These are phyloP conservation scores for Megaptera novaeangliae DNA, from an alignment of 2,113 vertebrate species.

Conservation along the genomic window DNA sequence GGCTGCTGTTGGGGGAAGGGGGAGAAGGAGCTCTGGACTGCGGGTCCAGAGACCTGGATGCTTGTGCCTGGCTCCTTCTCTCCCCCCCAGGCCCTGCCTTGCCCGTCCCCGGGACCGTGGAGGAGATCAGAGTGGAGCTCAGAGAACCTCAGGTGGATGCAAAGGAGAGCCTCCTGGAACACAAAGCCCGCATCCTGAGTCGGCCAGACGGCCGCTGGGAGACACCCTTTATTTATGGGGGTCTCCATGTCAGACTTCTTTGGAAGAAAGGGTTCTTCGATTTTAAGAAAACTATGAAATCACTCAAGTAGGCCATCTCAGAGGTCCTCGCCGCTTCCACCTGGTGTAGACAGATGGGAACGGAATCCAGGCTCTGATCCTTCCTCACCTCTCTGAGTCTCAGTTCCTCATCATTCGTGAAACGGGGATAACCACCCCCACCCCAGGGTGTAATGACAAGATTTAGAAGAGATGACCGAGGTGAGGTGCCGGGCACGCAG, in stretches of 20 bases:
- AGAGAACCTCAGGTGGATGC: no score
- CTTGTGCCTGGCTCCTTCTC: rapidly evolving
- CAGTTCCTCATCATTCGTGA: not conserved
- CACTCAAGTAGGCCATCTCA: rapidly evolving
- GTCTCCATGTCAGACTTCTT: not conserved
- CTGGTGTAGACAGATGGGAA: not conserved
- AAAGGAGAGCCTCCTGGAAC: rapidly evolving
- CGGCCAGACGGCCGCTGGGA: rapidly evolving
- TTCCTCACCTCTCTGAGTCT: not conserved
- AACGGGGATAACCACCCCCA: rapidly evolving
- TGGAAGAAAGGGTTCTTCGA: rapidly evolving
- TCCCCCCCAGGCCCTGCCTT: not conserved
- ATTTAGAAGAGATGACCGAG: rapidly evolving
- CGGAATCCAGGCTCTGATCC: not conserved
- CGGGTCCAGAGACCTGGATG: not conserved
- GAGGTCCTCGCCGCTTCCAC: not conserved
- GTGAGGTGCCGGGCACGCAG: rapidly evolving
- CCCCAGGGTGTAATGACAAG: no score
- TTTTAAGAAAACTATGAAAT: not conserved
- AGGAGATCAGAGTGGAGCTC: not conserved
- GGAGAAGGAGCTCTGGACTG: not conserved
- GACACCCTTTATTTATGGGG: rapidly evolving
- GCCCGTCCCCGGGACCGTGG: not conserved
- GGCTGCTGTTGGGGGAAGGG: rapidly evolving
- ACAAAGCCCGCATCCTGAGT: not conserved